Percentiles rank a stretch among this genome's conserved stretches.
These are phyloP conservation scores for Callionymus lyra DNA, from an alignment of 2,113 vertebrate genomes.

Conservation along the genomic window DNA sequence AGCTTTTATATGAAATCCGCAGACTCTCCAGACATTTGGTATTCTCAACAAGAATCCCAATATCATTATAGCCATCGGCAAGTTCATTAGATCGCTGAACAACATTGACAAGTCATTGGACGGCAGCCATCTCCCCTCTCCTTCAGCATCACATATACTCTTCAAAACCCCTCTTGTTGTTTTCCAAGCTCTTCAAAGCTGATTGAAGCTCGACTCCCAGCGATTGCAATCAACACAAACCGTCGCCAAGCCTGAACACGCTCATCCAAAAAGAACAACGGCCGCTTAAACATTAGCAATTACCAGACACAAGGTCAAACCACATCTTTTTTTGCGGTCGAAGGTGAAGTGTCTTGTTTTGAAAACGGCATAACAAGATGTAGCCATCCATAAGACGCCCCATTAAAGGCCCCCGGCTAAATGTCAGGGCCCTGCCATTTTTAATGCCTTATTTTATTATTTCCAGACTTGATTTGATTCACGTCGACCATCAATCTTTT, in stretches of 20 bases:
- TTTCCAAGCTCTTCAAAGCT: constrained; percentile 42
- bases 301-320: constrained; percentile 49
- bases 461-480: constrained; percentile 29
- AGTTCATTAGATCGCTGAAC: constrained; percentile 9
- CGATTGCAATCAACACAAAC: constrained; percentile 45
- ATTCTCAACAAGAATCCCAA: constrained; percentile 5
- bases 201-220: constrained; percentile 44
- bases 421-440: constrained; percentile 35
- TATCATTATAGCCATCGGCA: constrained; percentile 5
- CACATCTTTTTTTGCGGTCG: constrained; percentile 23
- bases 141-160: constrained; percentile 18
- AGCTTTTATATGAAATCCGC: too few relatives aligned
- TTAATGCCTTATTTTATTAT: constrained; percentile 6
- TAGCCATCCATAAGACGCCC: constrained; percentile 25
- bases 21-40: too few relatives aligned
- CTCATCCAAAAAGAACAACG: constrained; percentile 23
- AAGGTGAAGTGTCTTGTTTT: constrained; percentile 44
- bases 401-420: constrained; percentile 41
- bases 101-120: constrained; percentile 14
- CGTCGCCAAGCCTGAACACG: constrained; percentile 20
- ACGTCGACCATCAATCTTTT: constrained; percentile 31
- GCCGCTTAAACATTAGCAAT: constrained; percentile 39
- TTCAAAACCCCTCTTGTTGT: constrained; percentile 35
- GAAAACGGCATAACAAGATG: constrained; percentile 37
- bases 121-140: constrained; percentile 18